Evolutionary conservation across 2,888 invertebrate genomes (phyloP).

Genomic region (Tiliacea aurago): DNA sequence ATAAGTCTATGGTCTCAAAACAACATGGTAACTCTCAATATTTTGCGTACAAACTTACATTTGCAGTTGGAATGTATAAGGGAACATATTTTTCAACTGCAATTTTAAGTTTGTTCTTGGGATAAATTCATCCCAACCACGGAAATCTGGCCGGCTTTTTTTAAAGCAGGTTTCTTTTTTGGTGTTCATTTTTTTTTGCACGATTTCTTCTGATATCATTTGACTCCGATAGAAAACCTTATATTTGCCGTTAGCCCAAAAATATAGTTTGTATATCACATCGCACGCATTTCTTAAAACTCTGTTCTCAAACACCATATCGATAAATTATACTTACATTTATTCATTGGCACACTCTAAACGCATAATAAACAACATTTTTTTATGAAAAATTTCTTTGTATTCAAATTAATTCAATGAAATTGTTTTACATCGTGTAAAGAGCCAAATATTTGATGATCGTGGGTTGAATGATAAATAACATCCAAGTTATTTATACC

Average conservation of each 20-base stretch:
- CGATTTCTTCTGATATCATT: background rate
- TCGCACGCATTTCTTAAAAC: background rate
- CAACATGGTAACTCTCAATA: no score
- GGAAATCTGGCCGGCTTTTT: background rate
- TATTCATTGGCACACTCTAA: constrained; percentile 25
- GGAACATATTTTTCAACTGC: no score
- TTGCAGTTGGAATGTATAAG: no score
- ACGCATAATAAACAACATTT: constrained; percentile 18
- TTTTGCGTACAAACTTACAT: no score
- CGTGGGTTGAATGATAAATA: constrained; percentile 15
- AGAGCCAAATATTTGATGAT: constrained; percentile 12
- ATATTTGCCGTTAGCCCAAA: background rate
- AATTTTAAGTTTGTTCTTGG: no score
- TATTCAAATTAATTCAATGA: constrained; percentile 43
- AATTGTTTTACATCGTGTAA: background rate
- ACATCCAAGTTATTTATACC: background rate
- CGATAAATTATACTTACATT: constrained; percentile 8
- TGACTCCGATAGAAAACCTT: background rate
- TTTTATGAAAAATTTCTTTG: constrained; percentile 36
- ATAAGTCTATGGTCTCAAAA: no score
- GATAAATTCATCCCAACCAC: no score
- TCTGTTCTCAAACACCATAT: constrained; percentile 7
- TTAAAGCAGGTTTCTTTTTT: background rate
- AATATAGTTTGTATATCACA: background rate
- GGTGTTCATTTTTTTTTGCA: background rate